Evolutionary conservation across 2,113 vertebrate species (phyloP).

Genomic region (Nycticorax nycticorax): DNA sequence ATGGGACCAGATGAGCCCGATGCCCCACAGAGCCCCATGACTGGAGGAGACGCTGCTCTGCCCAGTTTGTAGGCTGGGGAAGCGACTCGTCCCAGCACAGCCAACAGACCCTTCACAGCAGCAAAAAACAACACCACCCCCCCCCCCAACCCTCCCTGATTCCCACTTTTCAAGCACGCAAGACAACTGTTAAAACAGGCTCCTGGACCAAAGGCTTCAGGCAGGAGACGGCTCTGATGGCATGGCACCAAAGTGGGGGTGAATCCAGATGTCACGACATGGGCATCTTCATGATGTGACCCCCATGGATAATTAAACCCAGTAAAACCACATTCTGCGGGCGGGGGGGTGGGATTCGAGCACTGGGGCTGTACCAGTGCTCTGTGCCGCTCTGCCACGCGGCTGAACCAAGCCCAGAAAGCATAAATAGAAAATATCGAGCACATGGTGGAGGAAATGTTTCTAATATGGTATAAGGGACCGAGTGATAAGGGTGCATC

Average conservation of each 20-base stretch:
- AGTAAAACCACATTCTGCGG: not conserved
- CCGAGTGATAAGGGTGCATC: not conserved
- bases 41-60: not conserved
- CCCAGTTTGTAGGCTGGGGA: not conserved
- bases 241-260: not conserved
- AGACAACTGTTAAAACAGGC: fast-evolving
- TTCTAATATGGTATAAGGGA: slow-evolving; percentile 22
- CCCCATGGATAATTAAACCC: not conserved
- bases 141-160: too few relatives aligned
- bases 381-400: not conserved
- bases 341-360: not conserved
- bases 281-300: not conserved
- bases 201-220: not conserved
- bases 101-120: not conserved
- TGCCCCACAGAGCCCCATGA: not conserved
- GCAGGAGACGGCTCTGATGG: not conserved
- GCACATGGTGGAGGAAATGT: not conserved
- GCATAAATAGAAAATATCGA: not conserved
- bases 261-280: not conserved
- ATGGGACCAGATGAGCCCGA: not conserved
- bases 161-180: not conserved
- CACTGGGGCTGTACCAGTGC: not conserved
- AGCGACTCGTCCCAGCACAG: not conserved
- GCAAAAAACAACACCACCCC: not conserved
- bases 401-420: not conserved